Evolutionary conservation across 2,888 invertebrate genomes (phyloP), one percentile per base, ranked within the genome.

Genomic region (Chrysolina haemoptera): DNA sequence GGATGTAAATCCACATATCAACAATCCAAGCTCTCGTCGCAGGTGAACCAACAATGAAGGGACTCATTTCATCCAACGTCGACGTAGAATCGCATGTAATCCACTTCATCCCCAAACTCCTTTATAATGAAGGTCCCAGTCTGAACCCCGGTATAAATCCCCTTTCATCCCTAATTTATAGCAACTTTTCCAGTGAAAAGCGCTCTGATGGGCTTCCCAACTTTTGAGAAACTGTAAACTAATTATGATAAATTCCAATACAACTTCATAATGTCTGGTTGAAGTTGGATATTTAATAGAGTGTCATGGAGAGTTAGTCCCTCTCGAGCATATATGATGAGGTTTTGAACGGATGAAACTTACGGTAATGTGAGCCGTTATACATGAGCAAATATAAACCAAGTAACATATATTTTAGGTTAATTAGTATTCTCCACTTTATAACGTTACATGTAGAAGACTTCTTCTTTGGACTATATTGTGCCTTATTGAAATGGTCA

Each of bases 181-280:
- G 53, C 53, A 53, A 53, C 53, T 53, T 53, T 53, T 53, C 53
- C 20, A 9, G 10, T 53, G 16, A 18, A 53, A 53, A 22, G 53
- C 53, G 11, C 20, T 20, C 53, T 53, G 53, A 53, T 20, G 53
- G 53, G 10, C 53, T 53, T 20, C 5, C 53, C 53, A 20, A 20
- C 53, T 53, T 53, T 53, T 20, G 18, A 53, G 53, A 20, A 53
- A 0, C 53, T 53, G 53, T 20, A 53, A 53, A 53, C 53, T 53
- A 20, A 53, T 18, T 53, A 53, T 53, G 12, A 53, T 53, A 12
- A 18, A 11, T 53, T 53, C 53, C 11, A 9, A 48, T 48, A 48
- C 48, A 48, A 16, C 16, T 48, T 48, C 16, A 8, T 53, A 20
- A 11, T 53, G 20, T 20, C 12, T 22, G 53, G 1, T 2, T 53